phyloP scores from a whole-genome alignment of 1,140 invertebrate species.

The Macrotrachela quadricornifera region DNA sequence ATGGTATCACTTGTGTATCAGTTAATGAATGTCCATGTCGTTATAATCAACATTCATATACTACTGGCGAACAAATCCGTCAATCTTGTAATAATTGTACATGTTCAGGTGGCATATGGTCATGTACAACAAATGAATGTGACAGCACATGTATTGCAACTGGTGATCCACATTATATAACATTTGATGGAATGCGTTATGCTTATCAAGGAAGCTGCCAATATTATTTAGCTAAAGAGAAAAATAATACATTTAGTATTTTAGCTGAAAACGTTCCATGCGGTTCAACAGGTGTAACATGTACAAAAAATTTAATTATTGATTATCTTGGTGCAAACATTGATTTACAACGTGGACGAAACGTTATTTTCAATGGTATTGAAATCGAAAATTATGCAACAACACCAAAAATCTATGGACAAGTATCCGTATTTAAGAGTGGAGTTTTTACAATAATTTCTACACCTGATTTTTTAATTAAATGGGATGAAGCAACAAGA shows the following conservation, averaged over 20 bases:
- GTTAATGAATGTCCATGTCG: slow-evolving; percentile 1
- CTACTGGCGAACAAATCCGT: neutral
- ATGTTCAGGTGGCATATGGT: slow-evolving; percentile 2
- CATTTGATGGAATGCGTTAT: slow-evolving; percentile 55
- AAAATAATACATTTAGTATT: slow-evolving; percentile 15
- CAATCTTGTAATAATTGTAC: neutral
- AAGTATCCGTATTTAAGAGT: slow-evolving; percentile 36
- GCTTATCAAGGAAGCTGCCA: slow-evolving; percentile 68
- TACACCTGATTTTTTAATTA: slow-evolving; percentile 49
- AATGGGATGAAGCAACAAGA: slow-evolving; percentile 57
- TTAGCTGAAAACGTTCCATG: slow-evolving; percentile 51
- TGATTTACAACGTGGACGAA: slow-evolving; percentile 17
- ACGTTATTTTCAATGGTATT: neutral
- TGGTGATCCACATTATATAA: slow-evolving; percentile 44
- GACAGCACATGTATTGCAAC: neutral
- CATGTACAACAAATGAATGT: neutral
- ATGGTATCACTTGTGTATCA: slow-evolving; percentile 1
- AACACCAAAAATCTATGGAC: slow-evolving; percentile 14
- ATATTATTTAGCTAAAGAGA: slow-evolving; percentile 50
- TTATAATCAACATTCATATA: neutral
- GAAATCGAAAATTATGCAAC: slow-evolving; percentile 11
- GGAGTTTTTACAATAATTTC: slow-evolving; percentile 57
- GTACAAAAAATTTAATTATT: slow-evolving; percentile 56
- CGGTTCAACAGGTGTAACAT: slow-evolving; percentile 58
- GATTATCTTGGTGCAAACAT: slow-evolving; percentile 29